Evolutionary conservation across 2,797 vertebrate genomes (phyloP).

Genomic region (Onychomys leucogaster): DNA sequence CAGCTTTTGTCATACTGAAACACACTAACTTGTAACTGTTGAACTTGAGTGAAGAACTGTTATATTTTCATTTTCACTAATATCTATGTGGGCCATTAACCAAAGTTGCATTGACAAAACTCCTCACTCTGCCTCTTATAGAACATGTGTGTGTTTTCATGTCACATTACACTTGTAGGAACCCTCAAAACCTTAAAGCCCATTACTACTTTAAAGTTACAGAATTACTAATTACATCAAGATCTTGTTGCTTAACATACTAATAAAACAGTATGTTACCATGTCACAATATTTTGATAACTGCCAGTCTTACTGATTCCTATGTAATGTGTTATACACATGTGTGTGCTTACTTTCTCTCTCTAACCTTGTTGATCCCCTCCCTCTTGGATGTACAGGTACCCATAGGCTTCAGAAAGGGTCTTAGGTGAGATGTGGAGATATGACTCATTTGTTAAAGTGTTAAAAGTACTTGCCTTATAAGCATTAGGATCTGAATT

Average conservation of each 20-base stretch:
- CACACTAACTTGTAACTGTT: neutral
- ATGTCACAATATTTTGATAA: constrained; percentile 66
- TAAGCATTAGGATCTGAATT: neutral
- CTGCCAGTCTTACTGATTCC: constrained; percentile 17
- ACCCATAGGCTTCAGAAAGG: neutral
- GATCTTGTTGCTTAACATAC: constrained; percentile 28
- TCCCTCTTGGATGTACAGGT: neutral
- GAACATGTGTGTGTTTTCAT: constrained; percentile 54
- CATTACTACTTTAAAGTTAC: constrained; percentile 6
- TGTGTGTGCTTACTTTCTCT: too few species aligned
- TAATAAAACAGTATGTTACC: neutral
- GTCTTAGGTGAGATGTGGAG: neutral
- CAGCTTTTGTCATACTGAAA: neutral
- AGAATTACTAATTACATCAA: constrained; percentile 26
- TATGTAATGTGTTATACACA: neutral
- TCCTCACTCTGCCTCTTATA: neutral
- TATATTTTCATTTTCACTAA: constrained; percentile 55
- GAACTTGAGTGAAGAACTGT: neutral
- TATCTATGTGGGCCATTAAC: neutral
- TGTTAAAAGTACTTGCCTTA: neutral
- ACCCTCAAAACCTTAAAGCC: constrained; percentile 27
- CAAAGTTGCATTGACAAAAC: neutral
- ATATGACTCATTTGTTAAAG: neutral
- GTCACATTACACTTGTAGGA: constrained; percentile 15
- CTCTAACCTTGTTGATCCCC: too few species aligned